Evolutionary conservation across 1,140 invertebrate species (phyloP), one percentile per base, ranked within the genome.

Genomic region (Pygmarrhopalites habei): DNA sequence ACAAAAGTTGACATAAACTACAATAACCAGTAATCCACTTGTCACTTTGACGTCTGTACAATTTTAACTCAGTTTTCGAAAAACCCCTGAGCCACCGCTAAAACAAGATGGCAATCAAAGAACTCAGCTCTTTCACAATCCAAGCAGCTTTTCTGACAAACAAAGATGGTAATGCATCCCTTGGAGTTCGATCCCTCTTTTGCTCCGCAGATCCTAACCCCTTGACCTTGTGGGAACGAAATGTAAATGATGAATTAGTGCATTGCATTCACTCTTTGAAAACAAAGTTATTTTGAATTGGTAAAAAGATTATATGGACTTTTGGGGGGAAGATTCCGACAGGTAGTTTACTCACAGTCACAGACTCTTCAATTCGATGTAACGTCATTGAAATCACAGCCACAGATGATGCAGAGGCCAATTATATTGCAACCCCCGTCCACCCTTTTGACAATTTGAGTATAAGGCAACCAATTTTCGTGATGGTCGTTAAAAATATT

Each of bases 121-220:
- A 56, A 28, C 25, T 35, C 3, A 56, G 19, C 14, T 41, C 12
- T 41, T 56, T 56, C 30, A 56, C 53, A 19, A 41, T 41, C 19
- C 53, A 56, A 41, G 4, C 53, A 35, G 53, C 53, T 39, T 56
- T 56, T 26, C 29, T 41, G 23, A 56, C 53, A 39, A 56, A 56
- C 30, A 26, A 10, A 3, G 30, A 41, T 35, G 30, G 21, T n/a
- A 56, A 52, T 52, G 49, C 49, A 25, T 52, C 14, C 7, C 14
- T 52, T 26, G 53, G 53, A 21, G 53, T 56, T 3, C 53, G 53
- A 17, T 35, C 28, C n/a, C 30, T 56, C n/a, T 39, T 56, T 19
- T 56, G 23, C 30, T 35, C 28, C 4, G 30, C 53, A 4, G 53
- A 56, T 39, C 53, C 53, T 4, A 35, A 56, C 19, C 5, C 30